These are phyloP conservation scores for Pomacea maculata DNA, from an alignment of 1,140 invertebrate genomes.

Conservation along the genomic window DNA sequence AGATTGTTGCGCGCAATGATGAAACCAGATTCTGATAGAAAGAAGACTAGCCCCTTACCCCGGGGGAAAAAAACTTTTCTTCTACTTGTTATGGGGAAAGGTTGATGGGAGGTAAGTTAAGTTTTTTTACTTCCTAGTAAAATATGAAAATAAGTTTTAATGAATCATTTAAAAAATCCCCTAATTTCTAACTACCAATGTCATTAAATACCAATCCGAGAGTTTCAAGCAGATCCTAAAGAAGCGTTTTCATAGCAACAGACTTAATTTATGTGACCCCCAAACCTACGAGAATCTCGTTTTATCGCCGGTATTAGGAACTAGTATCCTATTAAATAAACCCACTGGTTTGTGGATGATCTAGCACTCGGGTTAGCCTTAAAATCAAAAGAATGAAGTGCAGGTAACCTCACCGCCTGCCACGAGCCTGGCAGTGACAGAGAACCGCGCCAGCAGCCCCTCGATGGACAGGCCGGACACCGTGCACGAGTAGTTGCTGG, in stretches of 20 bases:
- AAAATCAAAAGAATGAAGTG: not conserved
- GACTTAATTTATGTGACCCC: too few relatives aligned
- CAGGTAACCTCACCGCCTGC: not conserved
- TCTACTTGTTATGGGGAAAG: too few relatives aligned
- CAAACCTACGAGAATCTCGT: too few relatives aligned
- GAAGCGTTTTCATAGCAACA: not conserved
- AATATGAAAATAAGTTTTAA: too few relatives aligned
- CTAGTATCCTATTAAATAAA: too few relatives aligned
- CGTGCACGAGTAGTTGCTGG: conserved; percentile 14
- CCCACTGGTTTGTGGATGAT: not conserved
- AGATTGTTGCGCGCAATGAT: not conserved
- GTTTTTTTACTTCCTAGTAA: too few relatives aligned
- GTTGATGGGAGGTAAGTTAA: not conserved
- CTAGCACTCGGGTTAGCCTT: too few relatives aligned
- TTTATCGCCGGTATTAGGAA: too few relatives aligned
- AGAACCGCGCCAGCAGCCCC: conserved; percentile 1
- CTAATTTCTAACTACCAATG: not conserved
- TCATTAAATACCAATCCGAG: not conserved
- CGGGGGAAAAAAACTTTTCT: too few relatives aligned
- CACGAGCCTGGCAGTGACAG: not conserved
- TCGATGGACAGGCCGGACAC: conserved; percentile 13
- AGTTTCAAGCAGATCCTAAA: not conserved
- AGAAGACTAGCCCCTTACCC: not conserved
- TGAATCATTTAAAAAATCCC: too few relatives aligned
- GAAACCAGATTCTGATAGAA: not conserved